Evolutionary conservation across 2,888 invertebrate species (phyloP).

Genomic region (Dromius quadrimaculatus): DNA sequence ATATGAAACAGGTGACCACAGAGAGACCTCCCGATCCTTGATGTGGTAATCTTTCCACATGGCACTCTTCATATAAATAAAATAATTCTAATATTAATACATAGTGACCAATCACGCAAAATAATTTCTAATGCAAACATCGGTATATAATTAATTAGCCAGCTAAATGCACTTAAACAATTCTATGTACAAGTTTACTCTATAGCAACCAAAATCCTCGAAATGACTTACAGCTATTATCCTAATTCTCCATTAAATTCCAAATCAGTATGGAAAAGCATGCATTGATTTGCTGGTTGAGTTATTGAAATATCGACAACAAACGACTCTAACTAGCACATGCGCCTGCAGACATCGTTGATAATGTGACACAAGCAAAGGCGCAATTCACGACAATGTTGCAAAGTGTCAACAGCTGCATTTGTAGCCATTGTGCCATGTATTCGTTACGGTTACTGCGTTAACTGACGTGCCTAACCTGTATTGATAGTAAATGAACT

Average conservation of each 20-base stretch:
- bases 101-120: too few species aligned
- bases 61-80: too few species aligned
- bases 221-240: conserved; percentile 18
- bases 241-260: conserved; percentile 25
- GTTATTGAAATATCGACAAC: conserved; percentile 32
- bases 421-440: not conserved
- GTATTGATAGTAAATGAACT: conserved; percentile 1
- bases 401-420: conserved; percentile 23
- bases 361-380: conserved; percentile 3
- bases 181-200: too few species aligned
- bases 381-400: too few species aligned
- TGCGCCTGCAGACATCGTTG: not conserved
- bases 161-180: too few species aligned
- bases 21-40: too few species aligned
- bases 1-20: too few species aligned
- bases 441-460: conserved; percentile 6
- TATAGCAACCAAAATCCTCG: conserved; percentile 17
- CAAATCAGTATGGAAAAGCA: conserved; percentile 30
- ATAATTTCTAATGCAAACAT: too few species aligned
- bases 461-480: conserved; percentile 1
- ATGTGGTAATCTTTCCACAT: too few species aligned
- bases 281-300: conserved; percentile 7
- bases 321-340: conserved; percentile 15
- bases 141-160: too few species aligned
- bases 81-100: too few species aligned